A percentile compares a stretch with the other conserved stretches of the same genome.
Evolutionary conservation across 2,113 vertebrate species (phyloP).

Genomic region (Ammodytes dubius): DNA sequence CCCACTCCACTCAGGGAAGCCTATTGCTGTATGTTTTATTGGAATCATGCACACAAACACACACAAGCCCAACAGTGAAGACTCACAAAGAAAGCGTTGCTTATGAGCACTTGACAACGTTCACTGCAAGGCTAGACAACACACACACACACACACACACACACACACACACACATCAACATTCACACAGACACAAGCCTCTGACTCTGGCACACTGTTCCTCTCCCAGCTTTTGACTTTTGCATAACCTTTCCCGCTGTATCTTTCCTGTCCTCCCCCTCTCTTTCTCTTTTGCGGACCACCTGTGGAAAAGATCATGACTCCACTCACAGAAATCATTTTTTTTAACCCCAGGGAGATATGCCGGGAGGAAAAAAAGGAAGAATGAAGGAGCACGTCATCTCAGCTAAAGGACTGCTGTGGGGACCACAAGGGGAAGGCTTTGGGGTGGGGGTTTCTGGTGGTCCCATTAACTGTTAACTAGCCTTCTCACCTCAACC

Average conservation of each 20-base stretch:
- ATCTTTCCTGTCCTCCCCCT: slow-evolving; percentile 50
- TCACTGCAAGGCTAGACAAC: slow-evolving; percentile 21
- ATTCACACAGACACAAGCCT: slow-evolving; percentile 26
- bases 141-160: slow-evolving; percentile 5
- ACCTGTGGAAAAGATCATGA: slow-evolving; percentile 54
- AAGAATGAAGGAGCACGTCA: slow-evolving; percentile 16
- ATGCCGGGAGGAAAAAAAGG: slow-evolving; percentile 18
- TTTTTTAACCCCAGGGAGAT: slow-evolving; percentile 29
- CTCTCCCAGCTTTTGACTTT: slow-evolving; percentile 57
- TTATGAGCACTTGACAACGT: slow-evolving; percentile 34
- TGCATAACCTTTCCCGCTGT: slow-evolving; percentile 43
- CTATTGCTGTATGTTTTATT: slow-evolving; percentile 72
- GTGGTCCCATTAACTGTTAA: slow-evolving; percentile 35
- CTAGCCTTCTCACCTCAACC: slow-evolving; percentile 52
- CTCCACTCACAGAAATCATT: slow-evolving; percentile 46
- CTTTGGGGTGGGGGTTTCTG: neutral
- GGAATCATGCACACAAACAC: slow-evolving; percentile 61
- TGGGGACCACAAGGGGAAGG: slow-evolving; percentile 27
- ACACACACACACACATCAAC: neutral
- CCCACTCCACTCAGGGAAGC: slow-evolving; percentile 83
- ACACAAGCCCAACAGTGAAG: slow-evolving; percentile 48
- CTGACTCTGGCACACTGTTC: slow-evolving; percentile 46
- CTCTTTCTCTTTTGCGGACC: slow-evolving; percentile 66
- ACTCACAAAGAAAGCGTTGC: slow-evolving; percentile 28
- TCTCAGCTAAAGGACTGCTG: slow-evolving; percentile 20